phyloP scores from a whole-genome alignment of 2,113 vertebrate species.

The Prolemur simus region DNA sequence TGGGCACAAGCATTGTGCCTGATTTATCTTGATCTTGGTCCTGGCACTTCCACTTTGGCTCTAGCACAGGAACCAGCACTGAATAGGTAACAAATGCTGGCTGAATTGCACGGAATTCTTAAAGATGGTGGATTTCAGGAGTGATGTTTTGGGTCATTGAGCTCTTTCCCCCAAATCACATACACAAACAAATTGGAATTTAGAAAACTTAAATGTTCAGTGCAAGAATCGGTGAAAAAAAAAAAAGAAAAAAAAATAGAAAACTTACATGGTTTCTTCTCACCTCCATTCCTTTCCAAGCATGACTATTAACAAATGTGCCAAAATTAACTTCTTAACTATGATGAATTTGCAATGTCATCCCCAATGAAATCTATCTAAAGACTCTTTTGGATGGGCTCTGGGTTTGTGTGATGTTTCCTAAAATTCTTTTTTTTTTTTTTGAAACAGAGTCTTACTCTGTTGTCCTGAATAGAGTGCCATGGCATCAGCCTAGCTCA shows the following conservation, averaged over 20 bases:
- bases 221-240: too few species aligned
- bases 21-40: background rate
- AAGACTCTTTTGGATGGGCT: background rate
- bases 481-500: too few species aligned
- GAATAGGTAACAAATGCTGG: background rate
- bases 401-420: background rate
- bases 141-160: background rate
- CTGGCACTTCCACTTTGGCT: background rate
- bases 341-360: background rate
- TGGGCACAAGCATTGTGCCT: background rate
- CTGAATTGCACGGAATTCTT: background rate
- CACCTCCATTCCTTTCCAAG: background rate
- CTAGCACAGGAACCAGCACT: background rate
- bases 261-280: background rate
- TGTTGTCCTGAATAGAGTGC: too few species aligned
- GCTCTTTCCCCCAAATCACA: background rate
- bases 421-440: background rate
- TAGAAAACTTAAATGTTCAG: background rate
- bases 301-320: background rate
- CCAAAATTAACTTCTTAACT: constrained; percentile 34
- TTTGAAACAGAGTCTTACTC: too few species aligned
- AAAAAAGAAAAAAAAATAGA: too few species aligned
- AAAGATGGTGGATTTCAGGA: constrained; percentile 25
- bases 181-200: background rate
- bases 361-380: background rate